phyloP scores from a whole-genome alignment of 2,888 invertebrate genomes.

The Anagyrus pseudococci region DNA sequence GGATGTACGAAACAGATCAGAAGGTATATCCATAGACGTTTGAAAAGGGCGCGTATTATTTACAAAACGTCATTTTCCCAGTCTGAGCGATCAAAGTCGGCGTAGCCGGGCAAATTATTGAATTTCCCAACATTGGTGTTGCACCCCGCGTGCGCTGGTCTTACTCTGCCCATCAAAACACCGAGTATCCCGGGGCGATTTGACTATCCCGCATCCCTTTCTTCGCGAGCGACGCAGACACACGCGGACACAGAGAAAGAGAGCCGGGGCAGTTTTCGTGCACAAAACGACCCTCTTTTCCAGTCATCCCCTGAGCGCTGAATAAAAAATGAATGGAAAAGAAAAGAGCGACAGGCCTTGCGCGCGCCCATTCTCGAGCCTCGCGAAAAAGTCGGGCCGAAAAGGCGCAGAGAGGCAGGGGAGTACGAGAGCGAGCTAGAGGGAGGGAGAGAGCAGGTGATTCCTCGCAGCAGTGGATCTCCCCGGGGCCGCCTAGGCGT shows the following conservation, averaged over 20 bases:
- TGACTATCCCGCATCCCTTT: conserved; percentile 14
- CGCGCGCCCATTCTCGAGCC: neutral
- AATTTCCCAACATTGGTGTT: conserved; percentile 34
- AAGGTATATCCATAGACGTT: no score
- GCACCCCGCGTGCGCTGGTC: neutral
- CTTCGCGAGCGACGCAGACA: neutral
- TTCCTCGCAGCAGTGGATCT: conserved; percentile 8
- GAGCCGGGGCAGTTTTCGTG: neutral
- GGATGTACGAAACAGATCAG: no score
- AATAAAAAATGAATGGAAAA: no score
- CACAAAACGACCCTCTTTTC: neutral
- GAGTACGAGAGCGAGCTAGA: neutral
- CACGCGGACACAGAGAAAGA: neutral
- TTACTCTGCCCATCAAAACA: conserved; percentile 28
- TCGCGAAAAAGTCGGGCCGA: conserved; percentile 4
- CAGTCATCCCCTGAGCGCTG: no score
- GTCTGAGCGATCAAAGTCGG: conserved; percentile 39
- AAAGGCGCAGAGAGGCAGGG: neutral
- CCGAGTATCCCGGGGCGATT: conserved; percentile 20
- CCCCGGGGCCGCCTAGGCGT: no score
- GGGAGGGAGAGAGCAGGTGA: conserved; percentile 10
- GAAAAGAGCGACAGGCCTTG: conserved; percentile 2
- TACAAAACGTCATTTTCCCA: conserved; percentile 15
- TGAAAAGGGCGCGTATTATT: conserved; percentile 10
- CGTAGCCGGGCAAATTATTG: conserved; percentile 29